Evolutionary conservation across 2,113 vertebrate genomes (phyloP).

Genomic region (Coptodon bakossiorum): DNA sequence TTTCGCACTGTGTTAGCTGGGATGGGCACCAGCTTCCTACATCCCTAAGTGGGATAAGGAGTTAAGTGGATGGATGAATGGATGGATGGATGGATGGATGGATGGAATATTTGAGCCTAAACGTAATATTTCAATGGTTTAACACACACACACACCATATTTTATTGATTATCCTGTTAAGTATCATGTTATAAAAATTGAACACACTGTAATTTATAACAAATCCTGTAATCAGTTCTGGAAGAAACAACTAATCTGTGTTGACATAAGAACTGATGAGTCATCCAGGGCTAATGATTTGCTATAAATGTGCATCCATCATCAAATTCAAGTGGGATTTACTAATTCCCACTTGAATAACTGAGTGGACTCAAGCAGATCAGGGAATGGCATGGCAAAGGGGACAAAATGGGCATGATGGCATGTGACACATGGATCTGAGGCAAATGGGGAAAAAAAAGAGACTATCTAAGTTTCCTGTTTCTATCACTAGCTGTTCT

Average conservation of each 20-base stretch:
- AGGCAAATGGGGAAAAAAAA: background rate
- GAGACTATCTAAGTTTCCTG: background rate
- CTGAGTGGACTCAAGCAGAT: background rate
- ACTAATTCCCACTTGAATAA: background rate
- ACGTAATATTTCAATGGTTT: background rate
- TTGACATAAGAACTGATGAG: constrained; percentile 20
- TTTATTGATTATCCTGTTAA: background rate
- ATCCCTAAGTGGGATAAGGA: background rate
- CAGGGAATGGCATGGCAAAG: background rate
- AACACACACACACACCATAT: background rate
- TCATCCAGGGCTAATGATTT: constrained; percentile 8
- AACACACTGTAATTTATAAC: background rate
- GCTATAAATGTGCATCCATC: background rate
- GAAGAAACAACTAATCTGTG: constrained; percentile 34
- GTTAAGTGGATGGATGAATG: background rate
- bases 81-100: background rate
- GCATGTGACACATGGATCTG: background rate
- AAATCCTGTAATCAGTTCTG: constrained; percentile 15
- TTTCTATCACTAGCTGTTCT: constrained; percentile 11
- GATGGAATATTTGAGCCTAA: background rate
- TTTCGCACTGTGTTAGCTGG: background rate
- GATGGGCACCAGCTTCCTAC: background rate
- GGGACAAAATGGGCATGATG: background rate
- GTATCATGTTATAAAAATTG: background rate
- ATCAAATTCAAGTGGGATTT: background rate